Evolutionary conservation across 2,797 vertebrate genomes (phyloP), one percentile per base, ranked within the genome.

Genomic region (Dicrostonyx torquatus): DNA sequence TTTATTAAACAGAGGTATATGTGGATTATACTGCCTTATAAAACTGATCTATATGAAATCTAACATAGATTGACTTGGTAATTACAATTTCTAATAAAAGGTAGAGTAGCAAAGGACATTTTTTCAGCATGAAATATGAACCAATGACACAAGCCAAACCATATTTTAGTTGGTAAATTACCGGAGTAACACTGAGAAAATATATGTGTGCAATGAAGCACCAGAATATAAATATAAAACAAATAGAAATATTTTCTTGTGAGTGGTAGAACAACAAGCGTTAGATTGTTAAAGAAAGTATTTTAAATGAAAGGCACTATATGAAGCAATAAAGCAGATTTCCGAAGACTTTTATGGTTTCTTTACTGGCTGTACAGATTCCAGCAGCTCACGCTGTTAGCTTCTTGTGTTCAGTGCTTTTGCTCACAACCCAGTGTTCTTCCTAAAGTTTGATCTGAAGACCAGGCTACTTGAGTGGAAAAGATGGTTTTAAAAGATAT

Each of bases 1-100:
- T 91, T 95, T 91, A 84, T 90, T 85, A 88, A 91, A 93, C 58
- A 70, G n/a, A 48, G 11, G 29, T 78, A 12, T 92, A 40, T 85
- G 55, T 34, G 64, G 48, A 72, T 88, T 96, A 43, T 43, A 76
- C 12, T n/a, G 45, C 29, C 68, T 95, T 79, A 90, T 91, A 96
- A 97, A 97, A 66, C 58, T 93, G 80, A 94, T 96, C 5, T 62
- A 88, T 87, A 94, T 89, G 93, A 95, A 97, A 79, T 94, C 89
- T 97, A 94, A 97, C 96, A 93, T 96, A 79, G 94, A 97, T 95
- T 96, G 79, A 97, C 89, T 93, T 97, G 89, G 95, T 97, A 97
- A 97, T 98, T 96, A 94, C 50, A 85, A 97, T 98, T 98, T 98
- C 97, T 90, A 97, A 88, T 97, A 97, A 97, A 97, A 98, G 95